Evolutionary conservation across 2,113 vertebrate species (phyloP).

Genomic region (Marcusenius ussheri): DNA sequence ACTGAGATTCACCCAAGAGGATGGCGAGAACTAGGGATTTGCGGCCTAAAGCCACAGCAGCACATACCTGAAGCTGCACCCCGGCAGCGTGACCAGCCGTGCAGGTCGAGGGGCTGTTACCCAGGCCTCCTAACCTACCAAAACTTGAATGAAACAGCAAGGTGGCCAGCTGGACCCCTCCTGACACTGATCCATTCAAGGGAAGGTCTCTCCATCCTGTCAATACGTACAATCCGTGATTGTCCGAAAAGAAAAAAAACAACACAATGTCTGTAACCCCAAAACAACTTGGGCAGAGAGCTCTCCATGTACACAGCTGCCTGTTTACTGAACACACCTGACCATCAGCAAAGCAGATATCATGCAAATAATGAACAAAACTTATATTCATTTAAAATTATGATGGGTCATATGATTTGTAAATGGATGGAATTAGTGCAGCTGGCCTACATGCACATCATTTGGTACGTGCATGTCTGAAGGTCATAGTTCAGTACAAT

Average conservation of each 20-base stretch:
- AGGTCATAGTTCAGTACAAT: not conserved
- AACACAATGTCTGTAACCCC: not conserved
- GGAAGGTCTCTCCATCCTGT: not conserved
- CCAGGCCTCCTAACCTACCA: not conserved
- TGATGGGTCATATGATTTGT: not conserved
- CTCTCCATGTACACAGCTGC: not conserved
- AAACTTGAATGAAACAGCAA: not conserved
- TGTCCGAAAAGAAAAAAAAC: not conserved
- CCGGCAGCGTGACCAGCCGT: not conserved
- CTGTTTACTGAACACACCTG: not conserved
- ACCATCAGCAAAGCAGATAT: not conserved
- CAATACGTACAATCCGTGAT: not conserved
- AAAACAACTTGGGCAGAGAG: not conserved
- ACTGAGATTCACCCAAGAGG: not conserved
- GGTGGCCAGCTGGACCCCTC: not conserved
- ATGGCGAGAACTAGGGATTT: not conserved
- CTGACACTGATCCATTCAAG: not conserved
- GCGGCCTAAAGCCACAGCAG: not conserved
- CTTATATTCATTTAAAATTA: conserved; percentile 25
- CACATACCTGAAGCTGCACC: not conserved
- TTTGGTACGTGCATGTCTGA: not conserved
- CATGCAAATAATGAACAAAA: not conserved
- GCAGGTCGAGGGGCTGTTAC: not conserved
- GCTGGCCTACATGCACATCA: not conserved
- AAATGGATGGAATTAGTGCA: not conserved